A percentile compares a stretch with the other conserved stretches of the same genome.
Conservation (phyloP, 1,140 invertebrate species). For the Plutomurus gul region DNA sequence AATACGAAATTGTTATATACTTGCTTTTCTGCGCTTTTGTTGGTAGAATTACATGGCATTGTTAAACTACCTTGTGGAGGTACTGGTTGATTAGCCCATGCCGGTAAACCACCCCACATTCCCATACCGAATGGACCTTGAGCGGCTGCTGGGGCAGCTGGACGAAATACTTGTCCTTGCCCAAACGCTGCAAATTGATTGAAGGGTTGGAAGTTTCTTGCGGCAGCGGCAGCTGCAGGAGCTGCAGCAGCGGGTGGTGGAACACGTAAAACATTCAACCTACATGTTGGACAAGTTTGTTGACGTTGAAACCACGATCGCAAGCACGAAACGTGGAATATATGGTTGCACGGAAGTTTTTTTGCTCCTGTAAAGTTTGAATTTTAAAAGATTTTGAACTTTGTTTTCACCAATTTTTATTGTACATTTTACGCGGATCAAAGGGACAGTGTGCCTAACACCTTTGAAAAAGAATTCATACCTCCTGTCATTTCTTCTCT, state of each 20-base stretch:
- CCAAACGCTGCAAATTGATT: slow-evolving; percentile 44
- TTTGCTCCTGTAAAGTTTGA: slow-evolving; percentile 73
- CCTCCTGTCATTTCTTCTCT: slow-evolving; percentile 84
- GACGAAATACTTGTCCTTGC: slow-evolving; percentile 60
- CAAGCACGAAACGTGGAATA: slow-evolving; percentile 98
- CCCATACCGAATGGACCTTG: slow-evolving; percentile 32
- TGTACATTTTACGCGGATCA: neutral
- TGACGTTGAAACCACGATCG: slow-evolving; percentile 99
- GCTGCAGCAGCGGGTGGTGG: slow-evolving; percentile 59
- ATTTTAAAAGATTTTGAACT: neutral
- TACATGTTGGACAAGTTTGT: slow-evolving; percentile 98
- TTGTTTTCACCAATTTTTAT: neutral
- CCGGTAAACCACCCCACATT: slow-evolving; percentile 43
- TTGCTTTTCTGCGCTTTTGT: no score
- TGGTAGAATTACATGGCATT: neutral
- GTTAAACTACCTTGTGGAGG: neutral
- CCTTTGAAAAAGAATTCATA: slow-evolving; percentile 53
- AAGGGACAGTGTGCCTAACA: neutral
- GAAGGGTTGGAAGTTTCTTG: slow-evolving; percentile 38
- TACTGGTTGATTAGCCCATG: slow-evolving; percentile 39
- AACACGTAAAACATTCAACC: slow-evolving; percentile 88
- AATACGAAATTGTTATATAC: neutral
- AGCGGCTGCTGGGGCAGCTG: neutral
- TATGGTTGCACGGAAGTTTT: slow-evolving; percentile 98
- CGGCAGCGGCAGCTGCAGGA: neutral